phyloP scores from a whole-genome alignment of 1,140 invertebrate genomes.

The Diachasmimorpha longicaudata region DNA sequence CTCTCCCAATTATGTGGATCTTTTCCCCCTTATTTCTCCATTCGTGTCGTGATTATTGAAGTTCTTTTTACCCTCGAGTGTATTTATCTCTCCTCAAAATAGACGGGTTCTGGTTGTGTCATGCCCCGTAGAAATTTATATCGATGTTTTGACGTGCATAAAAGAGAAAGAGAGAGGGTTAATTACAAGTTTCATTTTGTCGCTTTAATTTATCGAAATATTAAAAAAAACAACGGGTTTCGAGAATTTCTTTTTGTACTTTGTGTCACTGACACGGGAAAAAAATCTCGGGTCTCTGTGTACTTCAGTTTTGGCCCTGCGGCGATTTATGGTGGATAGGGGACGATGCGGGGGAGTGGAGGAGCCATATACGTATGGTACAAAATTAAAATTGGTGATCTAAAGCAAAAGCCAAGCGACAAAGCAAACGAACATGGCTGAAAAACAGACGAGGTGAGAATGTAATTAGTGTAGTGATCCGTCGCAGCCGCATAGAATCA shows the following conservation, averaged over 20 bases:
- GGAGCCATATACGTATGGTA: background rate
- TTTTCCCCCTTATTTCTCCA: background rate
- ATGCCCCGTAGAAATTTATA: background rate
- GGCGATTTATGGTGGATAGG: background rate
- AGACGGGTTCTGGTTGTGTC: background rate
- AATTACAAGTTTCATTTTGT: background rate
- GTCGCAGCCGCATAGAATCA: conserved; percentile 29
- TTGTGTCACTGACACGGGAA: background rate
- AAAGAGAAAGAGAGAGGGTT: background rate
- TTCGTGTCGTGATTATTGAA: background rate
- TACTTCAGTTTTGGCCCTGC: background rate
- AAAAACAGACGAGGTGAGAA: conserved; percentile 23
- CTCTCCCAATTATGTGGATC: background rate
- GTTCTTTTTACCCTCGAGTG: background rate
- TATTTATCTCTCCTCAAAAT: too few species aligned
- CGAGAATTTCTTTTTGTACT: background rate
- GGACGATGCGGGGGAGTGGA: background rate
- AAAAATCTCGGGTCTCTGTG: background rate
- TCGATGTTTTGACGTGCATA: background rate
- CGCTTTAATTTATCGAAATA: background rate
- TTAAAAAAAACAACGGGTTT: background rate
- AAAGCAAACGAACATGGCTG: conserved; percentile 10
- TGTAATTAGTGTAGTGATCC: conserved; percentile 33
- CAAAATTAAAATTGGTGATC: conserved; percentile 26
- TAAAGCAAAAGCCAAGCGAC: conserved; percentile 24